Evolutionary conservation across 2,797 vertebrate genomes (phyloP), one percentile per base, ranked within the genome.

Genomic region (Cyclopterus lumpus): DNA sequence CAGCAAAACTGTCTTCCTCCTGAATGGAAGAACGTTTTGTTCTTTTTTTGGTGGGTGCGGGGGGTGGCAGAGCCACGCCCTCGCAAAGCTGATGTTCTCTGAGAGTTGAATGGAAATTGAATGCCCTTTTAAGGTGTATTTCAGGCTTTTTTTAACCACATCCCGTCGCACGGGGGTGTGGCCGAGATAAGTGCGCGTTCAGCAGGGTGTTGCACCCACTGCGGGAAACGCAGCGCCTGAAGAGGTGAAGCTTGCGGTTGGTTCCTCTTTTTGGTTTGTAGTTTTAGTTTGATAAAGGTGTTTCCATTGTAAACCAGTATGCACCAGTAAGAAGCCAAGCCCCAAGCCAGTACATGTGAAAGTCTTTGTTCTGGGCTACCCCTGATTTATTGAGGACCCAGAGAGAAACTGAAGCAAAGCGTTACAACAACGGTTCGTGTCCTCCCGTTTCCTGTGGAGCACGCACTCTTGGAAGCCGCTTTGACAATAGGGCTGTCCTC

Each of bases 81-180:
- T 76, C 32, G 22, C 59, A 15, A 24, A 36, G 40, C 55, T 70
- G 40, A 44, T 66, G 26, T 57, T 87, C 40, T 82, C 20, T n/a
- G 55, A 12, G 9, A 73, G 46, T 16, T 75, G 44, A 81, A 79
- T 74, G 84, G 86, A 90, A 92, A 90, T 83, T 77, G 8, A 6
- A 61, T 84, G 68, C 30, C 28, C 22, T 53, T 54, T 58, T 6
- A 40, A 71, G 48, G 48, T 69, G 49, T 54, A 18, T 58, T 20
- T 65, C 36, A 64, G 46, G 18, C 73, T 70, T 44, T 71, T 77
- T 44, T 48, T 64, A 75, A 89, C 91, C 89, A 86, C 90, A 89
- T 92, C 90, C 90, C 84, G 67, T 30, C 22, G n/a, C 49, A 11
- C 14, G 28, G 22, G 40, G 68, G 63, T 60, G 64, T 60, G 2